These are phyloP conservation scores for Horisme vitalbata DNA, from an alignment of 2,888 invertebrate species.

Conservation along the genomic window DNA sequence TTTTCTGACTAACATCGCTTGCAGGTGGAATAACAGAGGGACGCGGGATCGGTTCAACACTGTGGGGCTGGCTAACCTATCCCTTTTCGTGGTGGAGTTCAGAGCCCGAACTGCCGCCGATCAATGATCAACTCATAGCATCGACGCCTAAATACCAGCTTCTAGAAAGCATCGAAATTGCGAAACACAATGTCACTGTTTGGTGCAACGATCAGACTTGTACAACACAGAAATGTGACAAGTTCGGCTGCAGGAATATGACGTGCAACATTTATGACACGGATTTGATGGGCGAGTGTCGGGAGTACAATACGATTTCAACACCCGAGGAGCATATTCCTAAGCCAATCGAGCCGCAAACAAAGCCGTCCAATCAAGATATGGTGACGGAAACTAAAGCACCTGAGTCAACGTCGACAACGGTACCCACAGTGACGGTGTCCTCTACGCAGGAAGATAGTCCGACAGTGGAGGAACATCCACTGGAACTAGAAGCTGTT, in stretches of 20 bases:
- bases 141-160: conserved; percentile 42
- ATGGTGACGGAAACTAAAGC: conserved; percentile 27
- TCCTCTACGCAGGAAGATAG: conserved; percentile 33
- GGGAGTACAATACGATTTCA: conserved; percentile 55
- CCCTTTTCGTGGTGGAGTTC: conserved; percentile 72
- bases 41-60: conserved; percentile 62
- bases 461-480: conserved; percentile 47
- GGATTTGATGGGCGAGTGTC: conserved; percentile 69
- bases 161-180: conserved; percentile 53
- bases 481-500: conserved; percentile 60
- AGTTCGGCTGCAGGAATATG: conserved; percentile 59
- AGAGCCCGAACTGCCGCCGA: conserved; percentile 41
- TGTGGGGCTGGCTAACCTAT: conserved; percentile 76
- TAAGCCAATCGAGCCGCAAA: conserved; percentile 34
- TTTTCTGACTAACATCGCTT: conserved; percentile 45
- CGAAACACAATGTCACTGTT: conserved; percentile 63
- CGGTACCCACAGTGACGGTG: conserved; percentile 6
- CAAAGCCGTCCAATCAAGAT: conserved; percentile 21
- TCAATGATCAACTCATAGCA: conserved; percentile 45
- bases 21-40: conserved; percentile 61
- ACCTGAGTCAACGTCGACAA: conserved; percentile 16
- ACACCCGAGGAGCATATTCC: conserved; percentile 44
- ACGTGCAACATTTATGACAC: conserved; percentile 78
- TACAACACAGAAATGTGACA: conserved; percentile 70
- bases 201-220: conserved; percentile 78